Conservation (phyloP, 2,888 invertebrate genomes). For the Ochropacha duplaris region DNA sequence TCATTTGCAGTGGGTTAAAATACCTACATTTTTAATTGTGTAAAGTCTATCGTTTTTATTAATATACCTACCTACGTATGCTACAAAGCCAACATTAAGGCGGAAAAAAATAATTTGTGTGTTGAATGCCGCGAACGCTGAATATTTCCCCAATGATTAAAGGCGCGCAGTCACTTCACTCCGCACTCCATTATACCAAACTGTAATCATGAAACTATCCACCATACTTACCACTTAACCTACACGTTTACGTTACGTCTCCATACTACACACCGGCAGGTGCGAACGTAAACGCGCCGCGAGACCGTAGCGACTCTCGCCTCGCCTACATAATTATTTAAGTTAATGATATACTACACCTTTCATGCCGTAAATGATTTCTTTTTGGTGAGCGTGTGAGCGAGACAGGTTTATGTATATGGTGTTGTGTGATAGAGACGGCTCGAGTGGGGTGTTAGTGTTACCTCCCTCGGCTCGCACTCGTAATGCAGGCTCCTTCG, state of each 20-base stretch:
- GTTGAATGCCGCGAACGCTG: slow-evolving; percentile 29
- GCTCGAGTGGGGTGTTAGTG: slow-evolving; percentile 53
- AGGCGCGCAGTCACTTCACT: slow-evolving; percentile 53
- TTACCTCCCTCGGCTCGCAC: slow-evolving; percentile 43
- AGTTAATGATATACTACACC: slow-evolving; percentile 79
- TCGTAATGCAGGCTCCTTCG: slow-evolving; percentile 36
- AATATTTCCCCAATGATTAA: slow-evolving; percentile 79
- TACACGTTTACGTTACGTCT: slow-evolving; percentile 34
- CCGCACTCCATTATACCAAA: slow-evolving; percentile 71
- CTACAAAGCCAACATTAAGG: background rate
- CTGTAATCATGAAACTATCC: slow-evolving; percentile 76
- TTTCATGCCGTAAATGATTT: slow-evolving; percentile 71
- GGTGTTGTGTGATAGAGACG: slow-evolving; percentile 29
- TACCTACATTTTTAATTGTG: no score
- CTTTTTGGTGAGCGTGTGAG: slow-evolving; percentile 52
- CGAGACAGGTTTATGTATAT: slow-evolving; percentile 24
- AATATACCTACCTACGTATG: background rate
- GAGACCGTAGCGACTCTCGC: slow-evolving; percentile 27
- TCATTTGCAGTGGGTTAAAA: no score
- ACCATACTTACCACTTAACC: slow-evolving; percentile 16
- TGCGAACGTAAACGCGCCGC: slow-evolving; percentile 36
- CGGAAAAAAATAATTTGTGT: background rate
- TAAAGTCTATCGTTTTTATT: background rate
- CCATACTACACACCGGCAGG: slow-evolving; percentile 1
- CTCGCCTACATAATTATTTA: slow-evolving; percentile 76